Percentiles rank a stretch among this genome's conserved stretches.
phyloP scores from a whole-genome alignment of 1,140 invertebrate genomes.

The Spodoptera frugiperda region DNA sequence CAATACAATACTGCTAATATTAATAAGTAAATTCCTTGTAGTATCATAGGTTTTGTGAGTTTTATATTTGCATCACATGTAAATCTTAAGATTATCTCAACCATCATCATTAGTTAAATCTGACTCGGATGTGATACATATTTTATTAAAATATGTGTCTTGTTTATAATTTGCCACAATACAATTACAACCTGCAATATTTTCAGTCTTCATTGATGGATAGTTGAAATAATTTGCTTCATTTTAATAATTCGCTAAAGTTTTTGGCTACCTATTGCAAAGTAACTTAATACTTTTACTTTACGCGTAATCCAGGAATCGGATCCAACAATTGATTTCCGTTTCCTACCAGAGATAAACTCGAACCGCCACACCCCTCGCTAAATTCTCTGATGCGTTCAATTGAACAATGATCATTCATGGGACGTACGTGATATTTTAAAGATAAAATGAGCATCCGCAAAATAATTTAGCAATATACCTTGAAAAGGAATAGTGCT shows the following conservation, averaged over 20 bases:
- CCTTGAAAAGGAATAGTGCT: not conserved
- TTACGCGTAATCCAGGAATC: constrained; percentile 63
- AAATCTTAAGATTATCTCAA: too few species aligned
- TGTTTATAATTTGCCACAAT: too few species aligned
- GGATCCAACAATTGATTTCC: constrained; percentile 78
- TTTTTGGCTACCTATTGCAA: constrained; percentile 50
- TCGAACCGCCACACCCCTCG: constrained; percentile 65
- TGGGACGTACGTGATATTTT: constrained; percentile 38
- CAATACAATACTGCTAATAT: not conserved
- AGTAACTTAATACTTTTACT: constrained; percentile 73
- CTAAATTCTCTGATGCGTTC: constrained; percentile 51
- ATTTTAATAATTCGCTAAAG: not conserved
- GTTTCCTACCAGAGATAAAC: constrained; percentile 78
- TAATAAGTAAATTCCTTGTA: too few species aligned
- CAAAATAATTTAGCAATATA: not conserved
- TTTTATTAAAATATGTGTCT: too few species aligned
- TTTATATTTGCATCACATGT: too few species aligned
- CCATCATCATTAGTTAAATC: too few species aligned
- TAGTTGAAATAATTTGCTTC: too few species aligned
- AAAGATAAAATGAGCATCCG: constrained; percentile 10
- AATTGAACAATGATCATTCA: constrained; percentile 49
- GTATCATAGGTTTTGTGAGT: too few species aligned
- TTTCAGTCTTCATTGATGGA: too few species aligned
- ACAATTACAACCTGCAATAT: too few species aligned
- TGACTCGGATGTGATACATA: too few species aligned